Conservation (phyloP, 2,113 vertebrate genomes). For the Zosterops pallidus region DNA sequence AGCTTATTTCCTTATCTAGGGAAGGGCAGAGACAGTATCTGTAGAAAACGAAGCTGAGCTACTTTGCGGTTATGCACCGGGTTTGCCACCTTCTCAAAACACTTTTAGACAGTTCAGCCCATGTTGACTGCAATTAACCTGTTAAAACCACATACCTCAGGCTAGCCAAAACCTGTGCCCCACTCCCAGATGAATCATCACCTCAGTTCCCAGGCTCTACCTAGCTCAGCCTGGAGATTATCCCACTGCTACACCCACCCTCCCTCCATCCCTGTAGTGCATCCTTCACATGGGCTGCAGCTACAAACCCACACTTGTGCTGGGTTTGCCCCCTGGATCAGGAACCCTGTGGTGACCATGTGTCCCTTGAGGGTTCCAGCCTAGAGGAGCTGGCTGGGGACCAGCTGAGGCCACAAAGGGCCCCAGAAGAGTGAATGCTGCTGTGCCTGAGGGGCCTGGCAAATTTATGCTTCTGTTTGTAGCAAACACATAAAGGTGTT, state of each 20-base stretch:
- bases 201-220: background rate
- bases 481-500: background rate
- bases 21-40: background rate
- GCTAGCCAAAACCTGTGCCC: background rate
- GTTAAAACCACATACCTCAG: background rate
- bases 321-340: background rate
- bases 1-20: background rate
- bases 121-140: background rate
- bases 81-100: background rate
- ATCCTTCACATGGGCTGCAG: background rate
- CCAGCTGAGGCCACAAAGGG: background rate
- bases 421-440: rapidly evolving
- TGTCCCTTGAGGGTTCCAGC: background rate
- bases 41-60: background rate
- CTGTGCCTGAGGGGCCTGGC: background rate
- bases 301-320: background rate
- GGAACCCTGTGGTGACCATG: rapidly evolving
- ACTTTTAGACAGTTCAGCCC: background rate
- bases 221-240: background rate
- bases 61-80: background rate
- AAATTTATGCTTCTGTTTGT: background rate
- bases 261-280: background rate
- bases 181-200: background rate
- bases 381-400: rapidly evolving
- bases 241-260: background rate